phyloP scores from a whole-genome alignment of 2,113 vertebrate genomes.

The Dryoscopus gambensis region DNA sequence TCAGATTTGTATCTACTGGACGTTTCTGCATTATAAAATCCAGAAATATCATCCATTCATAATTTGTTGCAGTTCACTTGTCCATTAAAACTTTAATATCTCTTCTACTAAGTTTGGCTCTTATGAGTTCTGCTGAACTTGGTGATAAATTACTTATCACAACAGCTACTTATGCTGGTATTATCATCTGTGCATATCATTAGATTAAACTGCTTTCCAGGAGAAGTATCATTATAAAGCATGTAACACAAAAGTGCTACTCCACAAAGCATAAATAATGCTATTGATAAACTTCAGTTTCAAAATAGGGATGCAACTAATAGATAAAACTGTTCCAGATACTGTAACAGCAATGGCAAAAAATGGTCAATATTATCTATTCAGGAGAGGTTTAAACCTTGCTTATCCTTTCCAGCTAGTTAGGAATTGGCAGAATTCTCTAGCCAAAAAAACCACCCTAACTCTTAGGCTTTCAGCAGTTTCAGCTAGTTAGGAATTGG shows the following conservation, averaged over 20 bases:
- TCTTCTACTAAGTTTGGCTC: not conserved
- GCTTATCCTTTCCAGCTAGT: not conserved
- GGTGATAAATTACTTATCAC: not conserved
- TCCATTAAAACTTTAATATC: not conserved
- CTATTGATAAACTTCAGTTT: not conserved
- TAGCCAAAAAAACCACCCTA: accelerated
- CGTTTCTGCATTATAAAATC: not conserved
- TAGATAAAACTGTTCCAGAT: not conserved
- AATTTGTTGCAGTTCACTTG: not conserved
- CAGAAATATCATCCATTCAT: not conserved
- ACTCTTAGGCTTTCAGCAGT: not conserved
- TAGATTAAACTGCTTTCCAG: not conserved
- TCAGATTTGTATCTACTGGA: not conserved
- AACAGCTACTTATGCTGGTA: not conserved
- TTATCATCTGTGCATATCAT: not conserved
- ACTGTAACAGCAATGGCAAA: not conserved
- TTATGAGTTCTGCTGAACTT: not conserved
- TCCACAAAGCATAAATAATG: not conserved
- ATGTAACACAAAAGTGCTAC: not conserved
- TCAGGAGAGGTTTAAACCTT: not conserved
- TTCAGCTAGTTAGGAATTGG: not conserved
- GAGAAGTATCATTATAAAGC: not conserved
- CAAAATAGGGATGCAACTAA: not conserved
- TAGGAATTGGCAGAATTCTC: not conserved
- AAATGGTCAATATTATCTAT: not conserved